phyloP scores from a whole-genome alignment of 2,113 vertebrate species.

The Coptodon bakossiorum region DNA sequence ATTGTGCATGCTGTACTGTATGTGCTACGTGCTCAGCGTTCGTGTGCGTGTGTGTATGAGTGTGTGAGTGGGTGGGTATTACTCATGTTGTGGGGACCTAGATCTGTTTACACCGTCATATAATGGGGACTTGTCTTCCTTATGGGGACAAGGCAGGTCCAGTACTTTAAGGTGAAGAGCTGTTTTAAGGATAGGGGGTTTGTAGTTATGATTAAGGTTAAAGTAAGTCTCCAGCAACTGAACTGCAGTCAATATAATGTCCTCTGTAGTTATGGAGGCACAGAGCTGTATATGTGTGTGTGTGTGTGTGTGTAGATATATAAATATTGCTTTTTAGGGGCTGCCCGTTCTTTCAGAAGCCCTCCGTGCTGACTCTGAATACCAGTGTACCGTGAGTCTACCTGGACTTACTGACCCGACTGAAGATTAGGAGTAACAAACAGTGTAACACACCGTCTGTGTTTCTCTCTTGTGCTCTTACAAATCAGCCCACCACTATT shows the following conservation, averaged over 20 bases:
- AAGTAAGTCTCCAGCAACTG: neutral
- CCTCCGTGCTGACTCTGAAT: constrained; percentile 26
- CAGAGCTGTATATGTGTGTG: neutral
- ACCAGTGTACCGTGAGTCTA: neutral
- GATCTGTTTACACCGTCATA: neutral
- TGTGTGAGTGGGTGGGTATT: neutral
- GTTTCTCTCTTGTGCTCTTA: constrained; percentile 1
- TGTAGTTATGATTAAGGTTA: neutral
- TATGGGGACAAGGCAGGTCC: neutral
- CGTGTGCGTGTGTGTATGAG: neutral
- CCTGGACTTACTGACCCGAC: constrained; percentile 21
- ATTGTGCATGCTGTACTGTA: neutral
- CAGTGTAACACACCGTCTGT: neutral
- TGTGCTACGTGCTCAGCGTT: neutral
- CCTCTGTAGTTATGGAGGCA: neutral
- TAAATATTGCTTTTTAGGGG: constrained; percentile 18
- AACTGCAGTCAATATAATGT: neutral
- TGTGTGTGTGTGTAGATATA: neutral
- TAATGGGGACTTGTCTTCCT: neutral
- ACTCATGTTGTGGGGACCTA: neutral
- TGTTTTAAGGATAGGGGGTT: neutral
- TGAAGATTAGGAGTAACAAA: constrained; percentile 44
- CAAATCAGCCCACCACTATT: constrained; percentile 26
- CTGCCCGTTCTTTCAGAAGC: neutral
- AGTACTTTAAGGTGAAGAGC: neutral